These are phyloP conservation scores for Gnathonemus longibarbis DNA, from an alignment of 2,113 vertebrate species.

Conservation along the genomic window DNA sequence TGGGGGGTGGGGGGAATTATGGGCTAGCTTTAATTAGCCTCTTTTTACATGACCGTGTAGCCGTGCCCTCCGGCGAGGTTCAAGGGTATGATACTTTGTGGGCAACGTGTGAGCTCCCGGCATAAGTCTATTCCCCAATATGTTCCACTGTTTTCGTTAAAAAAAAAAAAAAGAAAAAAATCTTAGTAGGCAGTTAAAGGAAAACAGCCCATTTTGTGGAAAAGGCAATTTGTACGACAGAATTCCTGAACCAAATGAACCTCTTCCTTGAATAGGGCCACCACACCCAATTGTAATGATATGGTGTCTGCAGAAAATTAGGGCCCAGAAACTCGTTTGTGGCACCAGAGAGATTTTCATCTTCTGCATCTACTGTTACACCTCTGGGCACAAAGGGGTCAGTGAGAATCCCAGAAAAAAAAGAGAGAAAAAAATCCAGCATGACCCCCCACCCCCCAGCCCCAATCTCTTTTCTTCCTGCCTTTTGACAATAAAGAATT, in stretches of 20 bases:
- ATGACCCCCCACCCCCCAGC: constrained; percentile 60
- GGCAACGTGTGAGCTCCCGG: background rate
- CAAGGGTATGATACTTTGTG: background rate
- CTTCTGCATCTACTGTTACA: constrained; percentile 78
- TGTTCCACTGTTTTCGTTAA: too few species aligned
- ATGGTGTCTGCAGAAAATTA: constrained; percentile 81
- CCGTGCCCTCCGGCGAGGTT: background rate
- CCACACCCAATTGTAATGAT: constrained; percentile 70
- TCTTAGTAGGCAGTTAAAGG: constrained; percentile 31
- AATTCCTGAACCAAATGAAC: constrained; percentile 53
- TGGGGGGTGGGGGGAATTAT: background rate
- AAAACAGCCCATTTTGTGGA: constrained; percentile 37
- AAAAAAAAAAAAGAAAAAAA: background rate
- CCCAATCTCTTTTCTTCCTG: constrained; percentile 38
- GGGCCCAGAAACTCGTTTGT: constrained; percentile 68
- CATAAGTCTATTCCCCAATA: background rate
- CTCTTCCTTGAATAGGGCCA: constrained; percentile 47
- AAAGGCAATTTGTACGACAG: constrained; percentile 58
- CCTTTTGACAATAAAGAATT: constrained; percentile 80
- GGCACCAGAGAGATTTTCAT: constrained; percentile 55
- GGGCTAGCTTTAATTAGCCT: background rate
- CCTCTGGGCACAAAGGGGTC: constrained; percentile 75
- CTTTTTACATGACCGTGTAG: background rate
- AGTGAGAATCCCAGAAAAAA: constrained; percentile 64
- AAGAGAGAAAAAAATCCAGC: constrained; percentile 58